Conservation (phyloP, 2,113 vertebrate genomes). For the Muntiacus muntjak region DNA sequence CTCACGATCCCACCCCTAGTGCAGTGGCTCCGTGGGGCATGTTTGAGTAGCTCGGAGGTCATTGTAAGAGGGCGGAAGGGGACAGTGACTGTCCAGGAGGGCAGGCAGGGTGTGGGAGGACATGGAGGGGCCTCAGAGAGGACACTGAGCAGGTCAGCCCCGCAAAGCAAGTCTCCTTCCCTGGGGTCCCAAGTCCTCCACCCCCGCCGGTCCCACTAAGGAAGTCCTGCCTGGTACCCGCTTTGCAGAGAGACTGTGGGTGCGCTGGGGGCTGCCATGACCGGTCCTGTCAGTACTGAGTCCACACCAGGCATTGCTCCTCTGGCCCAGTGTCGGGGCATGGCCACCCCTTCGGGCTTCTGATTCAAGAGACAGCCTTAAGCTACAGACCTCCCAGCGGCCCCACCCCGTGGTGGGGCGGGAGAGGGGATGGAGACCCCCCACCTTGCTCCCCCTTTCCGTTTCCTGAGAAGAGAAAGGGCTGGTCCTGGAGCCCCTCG, state of each 20-base stretch:
- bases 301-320: not conserved
- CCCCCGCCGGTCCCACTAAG: accelerated
- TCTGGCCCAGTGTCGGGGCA: not conserved
- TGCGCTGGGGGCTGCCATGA: accelerated
- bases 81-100: too few relatives aligned
- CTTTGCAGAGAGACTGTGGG: not conserved
- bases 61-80: accelerated
- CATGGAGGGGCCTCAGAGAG: not conserved
- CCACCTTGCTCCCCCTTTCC: not conserved
- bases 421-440: not conserved
- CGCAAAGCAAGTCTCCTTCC: not conserved
- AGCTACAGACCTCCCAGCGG: not conserved
- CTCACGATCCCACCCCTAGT: accelerated
- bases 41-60: accelerated
- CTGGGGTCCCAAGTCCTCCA: not conserved
- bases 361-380: not conserved
- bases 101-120: not conserved
- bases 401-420: accelerated
- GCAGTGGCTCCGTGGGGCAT: accelerated
- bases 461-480: not conserved
- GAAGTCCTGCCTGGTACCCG: accelerated
- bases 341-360: not conserved
- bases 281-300: accelerated
- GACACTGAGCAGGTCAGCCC: not conserved
- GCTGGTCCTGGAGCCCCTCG: not conserved